Percentiles rank a stretch among this genome's conserved stretches.
Conservation (phyloP, 2,888 invertebrate species). For the Chamaedrilus cognettii region DNA sequence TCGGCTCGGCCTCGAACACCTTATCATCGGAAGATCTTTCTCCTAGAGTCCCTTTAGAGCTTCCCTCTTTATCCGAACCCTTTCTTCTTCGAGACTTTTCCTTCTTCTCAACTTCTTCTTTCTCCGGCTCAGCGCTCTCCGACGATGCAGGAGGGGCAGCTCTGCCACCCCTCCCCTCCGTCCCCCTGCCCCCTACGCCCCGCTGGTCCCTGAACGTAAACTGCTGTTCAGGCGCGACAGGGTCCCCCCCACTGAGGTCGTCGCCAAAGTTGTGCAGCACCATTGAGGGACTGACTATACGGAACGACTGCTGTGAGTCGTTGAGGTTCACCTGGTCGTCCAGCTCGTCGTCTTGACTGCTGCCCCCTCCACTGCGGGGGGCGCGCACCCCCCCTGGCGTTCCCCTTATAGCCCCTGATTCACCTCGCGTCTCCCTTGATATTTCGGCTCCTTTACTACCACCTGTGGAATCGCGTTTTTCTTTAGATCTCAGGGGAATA, state of each 20-base stretch:
- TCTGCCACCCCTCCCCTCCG: too few species aligned
- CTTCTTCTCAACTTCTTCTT: neutral
- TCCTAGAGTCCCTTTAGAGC: too few species aligned
- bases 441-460: too few species aligned
- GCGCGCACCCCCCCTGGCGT: neutral
- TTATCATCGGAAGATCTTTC: too few species aligned
- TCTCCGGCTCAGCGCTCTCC: neutral
- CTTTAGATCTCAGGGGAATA: too few species aligned
- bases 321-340: neutral
- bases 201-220: neutral
- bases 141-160: neutral
- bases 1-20: too few species aligned
- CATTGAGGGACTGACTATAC: constrained; percentile 5
- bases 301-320: constrained; percentile 3
- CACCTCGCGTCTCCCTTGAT: neutral
- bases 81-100: too few species aligned
- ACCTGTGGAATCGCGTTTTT: too few species aligned
- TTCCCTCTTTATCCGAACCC: too few species aligned
- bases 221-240: neutral
- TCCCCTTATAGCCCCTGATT: neutral
- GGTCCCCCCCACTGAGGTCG: neutral
- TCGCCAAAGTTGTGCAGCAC: constrained; percentile 4
- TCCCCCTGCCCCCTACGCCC: too few species aligned
- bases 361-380: neutral
- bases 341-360: neutral